Evolutionary conservation across 2,797 vertebrate genomes (phyloP).

Genomic region (Pangasius macronema): DNA sequence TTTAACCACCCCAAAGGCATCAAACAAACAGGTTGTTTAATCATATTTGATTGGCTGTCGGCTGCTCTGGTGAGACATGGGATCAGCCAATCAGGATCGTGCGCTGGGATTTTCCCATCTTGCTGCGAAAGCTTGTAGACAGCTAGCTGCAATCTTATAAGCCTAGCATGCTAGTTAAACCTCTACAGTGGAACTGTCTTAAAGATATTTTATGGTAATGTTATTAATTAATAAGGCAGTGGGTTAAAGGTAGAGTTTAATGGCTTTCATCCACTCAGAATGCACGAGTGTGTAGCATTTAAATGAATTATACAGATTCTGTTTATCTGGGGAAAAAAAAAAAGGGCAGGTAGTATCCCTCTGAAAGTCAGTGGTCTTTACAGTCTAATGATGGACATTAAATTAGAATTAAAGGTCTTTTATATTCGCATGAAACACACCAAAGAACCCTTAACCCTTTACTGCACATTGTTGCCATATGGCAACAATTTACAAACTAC

Average conservation of each 20-base stretch:
- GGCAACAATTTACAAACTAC: too few species aligned
- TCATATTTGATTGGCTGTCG: background rate
- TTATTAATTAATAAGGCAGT: background rate
- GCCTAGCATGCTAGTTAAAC: background rate
- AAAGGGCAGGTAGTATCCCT: background rate
- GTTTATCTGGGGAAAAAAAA: too few species aligned
- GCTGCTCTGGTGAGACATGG: background rate
- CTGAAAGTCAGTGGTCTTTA: background rate
- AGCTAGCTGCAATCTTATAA: background rate
- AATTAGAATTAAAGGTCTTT: too few species aligned
- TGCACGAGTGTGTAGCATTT: background rate
- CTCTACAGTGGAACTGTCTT: background rate
- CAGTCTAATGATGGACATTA: too few species aligned
- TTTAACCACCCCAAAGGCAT: background rate
- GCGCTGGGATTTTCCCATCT: background rate
- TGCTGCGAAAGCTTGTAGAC: background rate
- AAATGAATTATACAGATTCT: background rate
- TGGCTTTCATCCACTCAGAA: background rate
- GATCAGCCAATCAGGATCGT: background rate
- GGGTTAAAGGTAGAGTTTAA: background rate
- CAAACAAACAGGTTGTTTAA: background rate
- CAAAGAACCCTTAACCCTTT: too few species aligned
- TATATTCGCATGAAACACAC: too few species aligned
- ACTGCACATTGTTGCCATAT: too few species aligned
- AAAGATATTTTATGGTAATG: background rate